Evolutionary conservation across 2,113 vertebrate genomes (phyloP).

Genomic region (Microtus pennsylvanicus): DNA sequence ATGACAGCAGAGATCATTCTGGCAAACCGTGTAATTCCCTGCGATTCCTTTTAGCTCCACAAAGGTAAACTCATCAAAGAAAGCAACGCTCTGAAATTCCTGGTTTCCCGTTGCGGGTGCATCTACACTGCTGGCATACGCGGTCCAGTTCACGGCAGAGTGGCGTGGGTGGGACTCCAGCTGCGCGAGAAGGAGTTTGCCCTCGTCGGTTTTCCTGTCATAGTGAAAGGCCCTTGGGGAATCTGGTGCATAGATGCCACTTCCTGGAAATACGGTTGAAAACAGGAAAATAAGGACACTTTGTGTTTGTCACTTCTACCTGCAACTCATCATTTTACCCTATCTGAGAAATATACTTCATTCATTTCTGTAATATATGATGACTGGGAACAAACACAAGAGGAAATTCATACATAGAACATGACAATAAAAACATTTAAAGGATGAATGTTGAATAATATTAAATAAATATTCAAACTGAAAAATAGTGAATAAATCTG

Average conservation of each 20-base stretch:
- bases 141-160: constrained; percentile 57
- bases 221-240: constrained; percentile 87
- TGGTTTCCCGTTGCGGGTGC: background rate
- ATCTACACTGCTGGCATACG: constrained; percentile 59
- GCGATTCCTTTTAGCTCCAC: constrained; percentile 59
- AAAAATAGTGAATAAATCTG: constrained; percentile 38
- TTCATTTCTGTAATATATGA: constrained; percentile 17
- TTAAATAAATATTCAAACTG: background rate
- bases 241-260: constrained; percentile 89
- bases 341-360: background rate
- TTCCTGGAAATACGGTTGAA: constrained; percentile 81
- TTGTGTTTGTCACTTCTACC: background rate
- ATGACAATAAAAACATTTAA: background rate
- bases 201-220: constrained; percentile 85
- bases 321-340: background rate
- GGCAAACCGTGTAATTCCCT: constrained; percentile 79
- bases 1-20: constrained; percentile 78
- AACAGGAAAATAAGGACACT: background rate
- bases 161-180: constrained; percentile 45
- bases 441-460: constrained; percentile 5
- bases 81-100: constrained; percentile 54
- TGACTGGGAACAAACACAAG: background rate
- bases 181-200: constrained; percentile 83
- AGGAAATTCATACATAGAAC: background rate
- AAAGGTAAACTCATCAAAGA: constrained; percentile 77